Evolutionary conservation across 2,113 vertebrate species (phyloP).

Genomic region (Tragelaphus buxtoni): DNA sequence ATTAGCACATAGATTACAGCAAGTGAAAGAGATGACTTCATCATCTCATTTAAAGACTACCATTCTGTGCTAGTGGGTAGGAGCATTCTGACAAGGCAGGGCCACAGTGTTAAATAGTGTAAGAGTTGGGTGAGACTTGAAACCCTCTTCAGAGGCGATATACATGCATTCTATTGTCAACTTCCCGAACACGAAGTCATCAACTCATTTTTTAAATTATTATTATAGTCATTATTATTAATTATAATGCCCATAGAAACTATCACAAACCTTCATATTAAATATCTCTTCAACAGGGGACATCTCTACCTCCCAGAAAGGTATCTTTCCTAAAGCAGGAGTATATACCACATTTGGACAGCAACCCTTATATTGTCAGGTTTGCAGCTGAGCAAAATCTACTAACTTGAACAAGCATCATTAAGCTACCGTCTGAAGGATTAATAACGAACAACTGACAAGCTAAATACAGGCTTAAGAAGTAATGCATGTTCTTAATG

Average conservation of each 20-base stretch:
- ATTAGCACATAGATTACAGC: conserved; percentile 62
- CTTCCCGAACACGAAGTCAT: neutral
- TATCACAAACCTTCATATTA: neutral
- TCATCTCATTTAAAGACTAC: conserved; percentile 53
- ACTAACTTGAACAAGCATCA: conserved; percentile 48
- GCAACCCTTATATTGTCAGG: neutral
- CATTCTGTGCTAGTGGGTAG: neutral
- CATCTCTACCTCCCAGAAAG: neutral
- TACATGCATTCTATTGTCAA: neutral
- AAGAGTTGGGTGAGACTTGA: neutral
- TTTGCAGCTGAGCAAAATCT: conserved; percentile 14
- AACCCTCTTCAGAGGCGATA: neutral
- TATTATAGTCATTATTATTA: neutral
- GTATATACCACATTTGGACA: neutral
- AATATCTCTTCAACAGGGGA: neutral
- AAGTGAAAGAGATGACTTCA: conserved; percentile 54
- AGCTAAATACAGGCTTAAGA: conserved; percentile 57
- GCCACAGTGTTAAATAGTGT: neutral
- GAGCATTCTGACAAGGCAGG: conserved; percentile 6
- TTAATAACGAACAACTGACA: conserved; percentile 60
- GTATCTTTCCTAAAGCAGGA: neutral
- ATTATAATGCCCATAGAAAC: neutral
- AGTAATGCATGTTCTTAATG: conserved; percentile 38
- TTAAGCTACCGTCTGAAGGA: conserved; percentile 55
- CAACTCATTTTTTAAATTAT: conserved; percentile 6